Evolutionary conservation across 2,888 invertebrate species (phyloP), one percentile per base, ranked within the genome.

Genomic region (Meganola albula): DNA sequence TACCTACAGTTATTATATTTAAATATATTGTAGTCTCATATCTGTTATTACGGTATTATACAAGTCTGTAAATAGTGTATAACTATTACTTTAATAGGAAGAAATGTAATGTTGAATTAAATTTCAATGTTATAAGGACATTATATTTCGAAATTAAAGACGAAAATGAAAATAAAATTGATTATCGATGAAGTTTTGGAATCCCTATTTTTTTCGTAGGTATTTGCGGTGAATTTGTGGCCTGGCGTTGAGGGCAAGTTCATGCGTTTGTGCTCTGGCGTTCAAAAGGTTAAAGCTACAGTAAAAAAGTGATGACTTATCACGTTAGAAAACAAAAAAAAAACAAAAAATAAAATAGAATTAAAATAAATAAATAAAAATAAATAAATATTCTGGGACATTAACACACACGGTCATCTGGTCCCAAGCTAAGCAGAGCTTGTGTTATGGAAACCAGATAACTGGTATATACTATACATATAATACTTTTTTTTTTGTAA

Each of bases 91-190:
- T 3, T 31, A 31, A 2, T 31, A 31, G 25, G 31, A 25, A 7
- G 6, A 25, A 31, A 6, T 8, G 31, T 31, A 31, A 21, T 31
- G 5, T 31, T 26, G 31, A 25, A 31, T 31, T 31, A 24, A 31
- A 31, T 31, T 31, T 30, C 24, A 23, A 30, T 30, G 30, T 30
- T 30, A 24, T 30, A 22, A 29, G 29, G 22, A 29, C 29, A 29
- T 29, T 13, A 28, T 28, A 7, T 28, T 30, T 30, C 2, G 30
- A 30, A 30, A 30, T 30, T 4, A 4, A 2, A 30, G 29, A 30
- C 29, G 29, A 24, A 24, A 30, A 30, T 30, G 13, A 18, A 30
- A 30, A 30, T 14, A 30, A 2, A 30, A 30, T 22, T 30, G 24
- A 24, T 7, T 24, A 28, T 21, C 20, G 14, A 16, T 27, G 27